phyloP scores from a whole-genome alignment of 2,888 invertebrate species.

The Boloria selene region DNA sequence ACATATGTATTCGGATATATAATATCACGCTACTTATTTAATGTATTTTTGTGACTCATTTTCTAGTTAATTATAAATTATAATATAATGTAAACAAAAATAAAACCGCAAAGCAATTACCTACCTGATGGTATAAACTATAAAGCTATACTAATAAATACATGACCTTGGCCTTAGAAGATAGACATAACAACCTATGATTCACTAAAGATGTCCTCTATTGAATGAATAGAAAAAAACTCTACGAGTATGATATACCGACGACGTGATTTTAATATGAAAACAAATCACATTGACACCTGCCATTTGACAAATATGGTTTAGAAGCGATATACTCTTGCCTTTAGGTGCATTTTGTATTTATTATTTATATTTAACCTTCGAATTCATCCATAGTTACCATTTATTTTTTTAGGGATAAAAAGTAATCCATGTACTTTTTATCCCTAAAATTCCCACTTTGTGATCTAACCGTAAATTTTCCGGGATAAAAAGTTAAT shows the following conservation, averaged over 20 bases:
- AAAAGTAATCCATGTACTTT: no score
- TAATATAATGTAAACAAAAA: slow-evolving; percentile 9
- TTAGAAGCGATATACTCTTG: not conserved
- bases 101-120: slow-evolving; percentile 15
- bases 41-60: no score
- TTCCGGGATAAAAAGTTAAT: no score
- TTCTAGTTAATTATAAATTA: not conserved
- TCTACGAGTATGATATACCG: not conserved
- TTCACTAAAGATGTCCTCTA: slow-evolving; percentile 5
- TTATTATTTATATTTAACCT: no score
- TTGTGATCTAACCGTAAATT: no score
- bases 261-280: slow-evolving; percentile 7
- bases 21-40: no score
- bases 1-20: no score
- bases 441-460: no score
- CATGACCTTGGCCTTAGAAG: slow-evolving; percentile 12
- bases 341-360: no score
- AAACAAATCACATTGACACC: slow-evolving; percentile 5
- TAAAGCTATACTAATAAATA: slow-evolving; percentile 13
- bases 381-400: no score
- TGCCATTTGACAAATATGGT: slow-evolving; percentile 7
- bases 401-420: no score
- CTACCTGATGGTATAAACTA: slow-evolving; percentile 9
- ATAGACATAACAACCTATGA: slow-evolving; percentile 12
- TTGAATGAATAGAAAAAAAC: slow-evolving; percentile 2